A percentile compares a stretch with the other conserved stretches of the same genome.
Evolutionary conservation across 2,888 invertebrate species (phyloP).

Genomic region (Heliconius cydno): DNA sequence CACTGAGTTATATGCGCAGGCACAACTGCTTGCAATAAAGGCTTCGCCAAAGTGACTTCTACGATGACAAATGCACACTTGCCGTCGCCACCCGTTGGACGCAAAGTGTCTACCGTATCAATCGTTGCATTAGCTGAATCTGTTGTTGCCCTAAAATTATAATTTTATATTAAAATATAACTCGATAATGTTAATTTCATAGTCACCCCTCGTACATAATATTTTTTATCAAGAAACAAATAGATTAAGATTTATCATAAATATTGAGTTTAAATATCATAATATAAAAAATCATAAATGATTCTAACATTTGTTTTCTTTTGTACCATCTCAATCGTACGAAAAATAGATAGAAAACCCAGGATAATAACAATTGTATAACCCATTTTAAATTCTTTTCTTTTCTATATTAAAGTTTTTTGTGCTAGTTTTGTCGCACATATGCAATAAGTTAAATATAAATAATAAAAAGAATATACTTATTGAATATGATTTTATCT

Average conservation of each 20-base stretch:
- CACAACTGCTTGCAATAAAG: conserved; percentile 58
- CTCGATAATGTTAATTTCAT: not conserved
- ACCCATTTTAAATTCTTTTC: too few species aligned
- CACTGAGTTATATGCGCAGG: conserved; percentile 63
- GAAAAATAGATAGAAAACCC: too few species aligned
- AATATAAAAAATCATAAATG: too few species aligned
- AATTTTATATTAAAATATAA: not conserved
- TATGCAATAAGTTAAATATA: too few species aligned
- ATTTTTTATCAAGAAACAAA: not conserved
- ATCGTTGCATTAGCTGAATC: conserved; percentile 50
- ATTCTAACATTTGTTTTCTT: too few species aligned
- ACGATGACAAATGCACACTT: conserved; percentile 66
- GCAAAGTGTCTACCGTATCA: conserved; percentile 45
- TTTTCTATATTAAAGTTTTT: too few species aligned
- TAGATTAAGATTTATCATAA: not conserved
- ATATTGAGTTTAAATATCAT: too few species aligned
- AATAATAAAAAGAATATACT: not conserved
- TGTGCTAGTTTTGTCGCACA: too few species aligned
- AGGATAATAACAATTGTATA: too few species aligned
- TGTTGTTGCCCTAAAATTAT: conserved; percentile 51
- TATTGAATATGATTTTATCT: conserved; percentile 31
- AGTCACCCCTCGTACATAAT: too few species aligned
- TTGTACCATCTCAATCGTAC: too few species aligned
- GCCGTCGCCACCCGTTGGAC: conserved; percentile 63
- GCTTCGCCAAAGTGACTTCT: conserved; percentile 62